Evolutionary conservation across 2,888 invertebrate genomes (phyloP).

Genomic region (Listrodromus nycthemerus): DNA sequence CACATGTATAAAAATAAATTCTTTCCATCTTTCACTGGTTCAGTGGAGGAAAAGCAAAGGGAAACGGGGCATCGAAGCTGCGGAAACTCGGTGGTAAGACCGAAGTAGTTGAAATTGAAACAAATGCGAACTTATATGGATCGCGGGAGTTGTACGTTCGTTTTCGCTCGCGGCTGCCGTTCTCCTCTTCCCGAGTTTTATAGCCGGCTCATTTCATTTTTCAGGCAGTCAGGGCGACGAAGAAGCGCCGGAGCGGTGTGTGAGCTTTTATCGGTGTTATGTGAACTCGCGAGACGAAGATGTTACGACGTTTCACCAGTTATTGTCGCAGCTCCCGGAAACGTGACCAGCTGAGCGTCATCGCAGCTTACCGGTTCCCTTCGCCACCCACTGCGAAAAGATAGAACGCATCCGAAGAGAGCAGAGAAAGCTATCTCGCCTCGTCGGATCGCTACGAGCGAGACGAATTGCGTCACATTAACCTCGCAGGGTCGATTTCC

Average conservation of each 20-base stretch:
- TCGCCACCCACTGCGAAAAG: background rate
- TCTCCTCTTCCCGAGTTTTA: slow-evolving; percentile 78
- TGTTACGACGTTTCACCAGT: slow-evolving; percentile 45
- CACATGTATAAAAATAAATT: no score
- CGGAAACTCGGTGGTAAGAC: slow-evolving; percentile 30
- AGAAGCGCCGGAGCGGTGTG: slow-evolving; percentile 37
- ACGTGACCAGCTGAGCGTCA: slow-evolving; percentile 15
- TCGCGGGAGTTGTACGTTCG: slow-evolving; percentile 67
- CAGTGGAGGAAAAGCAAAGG: background rate
- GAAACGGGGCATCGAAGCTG: background rate
- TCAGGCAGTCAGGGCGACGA: slow-evolving; percentile 36
- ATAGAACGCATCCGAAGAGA: background rate
- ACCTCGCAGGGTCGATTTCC: background rate
- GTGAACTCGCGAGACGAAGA: slow-evolving; percentile 30
- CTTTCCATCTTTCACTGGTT: background rate
- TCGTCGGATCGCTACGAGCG: background rate
- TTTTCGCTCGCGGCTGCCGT: slow-evolving; percentile 24
- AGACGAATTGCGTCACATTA: background rate
- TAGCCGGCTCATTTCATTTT: slow-evolving; percentile 81
- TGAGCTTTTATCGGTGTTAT: slow-evolving; percentile 52
- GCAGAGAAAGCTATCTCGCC: background rate
- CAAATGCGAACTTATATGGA: slow-evolving; percentile 81
- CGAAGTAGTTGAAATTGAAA: slow-evolving; percentile 78
- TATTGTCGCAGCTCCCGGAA: slow-evolving; percentile 27
- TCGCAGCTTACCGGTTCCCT: background rate